Evolutionary conservation across 2,888 invertebrate genomes (phyloP), one percentile per base, ranked within the genome.

Genomic region (Apoda limacodes): DNA sequence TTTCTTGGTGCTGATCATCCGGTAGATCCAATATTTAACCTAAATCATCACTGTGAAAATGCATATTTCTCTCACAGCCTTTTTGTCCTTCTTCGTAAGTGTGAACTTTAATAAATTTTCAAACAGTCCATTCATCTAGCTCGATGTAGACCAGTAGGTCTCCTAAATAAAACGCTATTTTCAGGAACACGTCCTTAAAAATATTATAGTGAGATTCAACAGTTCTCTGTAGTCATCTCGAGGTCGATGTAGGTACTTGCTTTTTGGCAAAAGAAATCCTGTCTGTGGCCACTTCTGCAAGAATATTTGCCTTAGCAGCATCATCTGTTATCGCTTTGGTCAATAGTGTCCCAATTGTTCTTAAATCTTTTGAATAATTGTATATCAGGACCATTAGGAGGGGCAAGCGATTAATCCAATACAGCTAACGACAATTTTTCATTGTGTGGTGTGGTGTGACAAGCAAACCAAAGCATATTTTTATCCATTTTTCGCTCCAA

Each of bases 41-140:
- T 17, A 17, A 17, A 17, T 17, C 17, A 17, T 17, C 17, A 34
- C 30, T 2, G 10, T 17, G 9, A 35, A 39, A 27, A 22, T 20
- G 12, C 25, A 35, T 17, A 39, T 25, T 33, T 35, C 28, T 11
- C 10, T 32, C 2, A 38, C 22, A 12, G 25, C 26, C 13, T 34
- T 35, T 15, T 22, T 11, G 12, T 34, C 36, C 10, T 22, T 29
- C 21, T 29, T 34, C 5, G 36, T 39, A 13, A 37, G 25, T 23
- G 35, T 37, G 17, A 37, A 37, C 24, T 38, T 21, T 39, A 13
- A 23, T 21, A 37, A 19, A 34, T 26, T 20, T 35, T 37, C 5
- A 39, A 21, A 7, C 24, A 23, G 21, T 37, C 37, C 34, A 36
- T 38, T 26, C 36, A 38, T 10, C 34, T n/a, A 21, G 36, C 39